Base-by-base conservation (phyloP, 2,113 vertebrate genomes). In the Larimichthys crocea region DNA sequence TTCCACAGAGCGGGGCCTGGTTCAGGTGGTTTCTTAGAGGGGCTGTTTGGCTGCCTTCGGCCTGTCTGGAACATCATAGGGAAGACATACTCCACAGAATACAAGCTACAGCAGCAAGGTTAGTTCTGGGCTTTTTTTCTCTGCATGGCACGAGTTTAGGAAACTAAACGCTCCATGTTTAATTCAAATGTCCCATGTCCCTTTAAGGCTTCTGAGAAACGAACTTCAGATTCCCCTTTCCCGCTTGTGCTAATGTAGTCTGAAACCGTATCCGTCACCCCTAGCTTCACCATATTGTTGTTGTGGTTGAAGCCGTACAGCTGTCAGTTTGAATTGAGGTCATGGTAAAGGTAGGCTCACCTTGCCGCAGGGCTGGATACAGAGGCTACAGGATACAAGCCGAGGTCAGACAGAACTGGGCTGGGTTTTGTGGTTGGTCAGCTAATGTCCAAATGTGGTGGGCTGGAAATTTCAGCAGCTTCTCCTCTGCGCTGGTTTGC, bases 31-130 rank as follows among this genome's bases (percentile, higher is more conserved):
- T 99, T 99, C 91, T 94, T 99, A 0, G 98, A 99, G 89, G 98
- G 98, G 29, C 95, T 99, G 1, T 99, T 99, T 0, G 98, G 98
- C 17, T 99, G 98, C 78, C 95, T 99, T 40, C 93, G 97, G 67
- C 98, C 98, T 0, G 98, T 99, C 10, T 99, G 98, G 98, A 99
- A 99, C 90, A 99, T 99, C 92, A 99, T 99, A 0, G 98, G 98
- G 77, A 99, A 99, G 89, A 98, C 97, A 0, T 99, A 99, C 88
- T 98, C 98, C 26, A 99, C 98, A 0, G 98, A 99, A 86, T 99
- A 99, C 94, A 99, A 99, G 68, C 94, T 99, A 35, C 98, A 99
- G 66, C 98, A 98, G 90, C 98, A 99, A 97, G 98, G 98, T 99
- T 72, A 91, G 96, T 49, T 62, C 52, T 57, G 72, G 31, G 50